Percentiles rank a stretch among this genome's conserved stretches.
Evolutionary conservation across 2,113 vertebrate genomes (phyloP).

Genomic region (Oncorhynchus masou): DNA sequence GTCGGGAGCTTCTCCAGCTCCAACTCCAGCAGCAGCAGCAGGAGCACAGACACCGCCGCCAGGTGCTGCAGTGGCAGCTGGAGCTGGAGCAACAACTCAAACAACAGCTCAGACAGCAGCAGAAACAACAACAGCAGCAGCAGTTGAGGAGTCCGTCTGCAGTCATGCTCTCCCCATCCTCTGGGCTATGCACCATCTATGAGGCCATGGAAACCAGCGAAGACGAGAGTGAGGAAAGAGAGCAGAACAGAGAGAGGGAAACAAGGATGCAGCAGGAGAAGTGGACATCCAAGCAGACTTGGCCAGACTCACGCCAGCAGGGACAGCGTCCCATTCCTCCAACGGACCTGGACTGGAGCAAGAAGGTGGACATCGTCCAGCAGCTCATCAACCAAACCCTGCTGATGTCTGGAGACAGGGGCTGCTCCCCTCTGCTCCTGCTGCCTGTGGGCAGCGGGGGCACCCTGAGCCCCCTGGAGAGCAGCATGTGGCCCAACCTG

Average conservation of each 20-base stretch:
- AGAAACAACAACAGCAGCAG: slow-evolving; percentile 60
- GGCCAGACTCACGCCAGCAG: not conserved
- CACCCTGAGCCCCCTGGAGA: slow-evolving; percentile 78
- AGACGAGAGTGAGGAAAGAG: slow-evolving; percentile 46
- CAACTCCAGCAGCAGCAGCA: slow-evolving; percentile 68
- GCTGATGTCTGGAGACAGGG: slow-evolving; percentile 72
- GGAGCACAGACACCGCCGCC: slow-evolving; percentile 43
- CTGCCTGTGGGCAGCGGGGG: slow-evolving; percentile 70
- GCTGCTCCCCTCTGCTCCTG: slow-evolving; percentile 66
- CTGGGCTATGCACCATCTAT: slow-evolving; percentile 76
- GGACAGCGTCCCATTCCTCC: slow-evolving; percentile 60
- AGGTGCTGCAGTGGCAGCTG: slow-evolving; percentile 30
- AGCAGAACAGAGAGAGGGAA: not conserved
- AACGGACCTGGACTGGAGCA: slow-evolving; percentile 71
- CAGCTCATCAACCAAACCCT: slow-evolving; percentile 85
- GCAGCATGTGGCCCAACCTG: slow-evolving; percentile 83
- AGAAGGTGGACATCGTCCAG: slow-evolving; percentile 82
- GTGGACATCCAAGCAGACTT: not conserved
- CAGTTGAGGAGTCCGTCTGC: slow-evolving; percentile 58
- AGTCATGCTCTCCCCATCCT: slow-evolving; percentile 63
- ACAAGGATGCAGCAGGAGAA: not conserved
- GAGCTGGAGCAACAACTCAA: slow-evolving; percentile 48
- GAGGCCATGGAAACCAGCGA: slow-evolving; percentile 76
- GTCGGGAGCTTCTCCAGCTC: slow-evolving; percentile 61
- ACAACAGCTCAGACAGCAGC: slow-evolving; percentile 44